A percentile compares a stretch with the other conserved stretches of the same genome.
phyloP scores from a whole-genome alignment of 1,140 invertebrate genomes.

The Pogonognathellus flavescens region DNA sequence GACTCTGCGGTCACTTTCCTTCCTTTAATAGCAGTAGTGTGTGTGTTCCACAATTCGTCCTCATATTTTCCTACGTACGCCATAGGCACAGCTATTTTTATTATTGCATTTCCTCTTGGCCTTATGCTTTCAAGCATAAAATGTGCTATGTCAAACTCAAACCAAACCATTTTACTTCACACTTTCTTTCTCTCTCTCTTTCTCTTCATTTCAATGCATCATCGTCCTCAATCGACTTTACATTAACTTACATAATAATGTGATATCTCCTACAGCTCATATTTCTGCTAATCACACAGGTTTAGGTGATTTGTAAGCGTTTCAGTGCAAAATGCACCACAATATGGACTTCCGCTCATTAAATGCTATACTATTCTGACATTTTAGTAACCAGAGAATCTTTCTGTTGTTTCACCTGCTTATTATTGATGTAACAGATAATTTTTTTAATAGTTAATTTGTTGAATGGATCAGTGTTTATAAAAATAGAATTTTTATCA shows the following conservation, averaged over 20 bases:
- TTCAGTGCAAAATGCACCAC: no score
- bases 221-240: neutral
- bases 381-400: no score
- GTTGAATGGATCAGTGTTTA: no score
- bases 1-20: slow-evolving; percentile 21
- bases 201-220: slow-evolving; percentile 1
- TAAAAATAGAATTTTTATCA: no score
- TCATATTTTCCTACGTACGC: neutral
- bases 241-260: neutral
- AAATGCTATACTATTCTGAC: no score
- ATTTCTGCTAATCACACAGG: no score
- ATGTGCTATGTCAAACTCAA: neutral
- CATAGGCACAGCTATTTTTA: neutral
- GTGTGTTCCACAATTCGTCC: slow-evolving; percentile 2
- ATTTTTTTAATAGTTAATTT: no score
- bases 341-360: no score
- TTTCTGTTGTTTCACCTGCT: no score
- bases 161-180: neutral
- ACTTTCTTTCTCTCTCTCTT: neutral
- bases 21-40: neutral
- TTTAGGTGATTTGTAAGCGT: no score
- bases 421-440: no score
- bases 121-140: neutral
- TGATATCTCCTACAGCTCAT: neutral
- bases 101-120: neutral